Base-by-base conservation (phyloP, 2,113 vertebrate species). In the Acrocephalus kingi region DNA sequence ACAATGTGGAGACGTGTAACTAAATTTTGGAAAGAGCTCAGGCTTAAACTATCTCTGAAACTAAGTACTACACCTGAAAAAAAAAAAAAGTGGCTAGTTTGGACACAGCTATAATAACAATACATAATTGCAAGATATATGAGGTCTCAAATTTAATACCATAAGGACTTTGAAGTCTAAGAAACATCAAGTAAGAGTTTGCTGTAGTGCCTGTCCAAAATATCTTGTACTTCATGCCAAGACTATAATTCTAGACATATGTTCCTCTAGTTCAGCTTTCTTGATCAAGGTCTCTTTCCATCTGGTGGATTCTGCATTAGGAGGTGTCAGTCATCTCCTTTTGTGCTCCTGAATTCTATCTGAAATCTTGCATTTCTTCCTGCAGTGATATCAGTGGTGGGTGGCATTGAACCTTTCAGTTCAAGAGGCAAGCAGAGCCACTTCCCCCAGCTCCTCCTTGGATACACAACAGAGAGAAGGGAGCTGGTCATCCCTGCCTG, bases 381-480 rank as follows among this genome's bases (percentile, higher is more conserved):
- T 76, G 51, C 43, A 71, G 39, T 39, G 35, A 31, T 13, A 49
- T 27, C 19, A 76, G 20, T 31, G 16, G 19, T 52, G 45, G 18
- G 6, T 69, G 37, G 5, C n/a, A 46, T 54, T 1, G 2, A 86
- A 86, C 6, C 15, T 86, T 84, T 37, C 25, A 31, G 28, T 54
- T 52, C 0, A 4, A 88, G 49, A 58, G n/a, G n/a, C 17, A 48
- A 61, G 14, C 18, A 56, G 30, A 45, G 22, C 16, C 52, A 22
- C 37, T 28, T 72, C 6, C 21, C 31, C 3, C 22, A 58, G 28
- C 28, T 59, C 10, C 35, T 63, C 14, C 23, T 45, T 0, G 0
- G 33, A 69, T 9, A 69, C 10, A 11, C 3, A 5, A 15, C 2
- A 6, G 20, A 0, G 2, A 30, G 49, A 48, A 59, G 23, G 17